Evolutionary conservation across 1,140 invertebrate genomes (phyloP), one percentile per base, ranked within the genome.

Genomic region (Dryas iulia): DNA sequence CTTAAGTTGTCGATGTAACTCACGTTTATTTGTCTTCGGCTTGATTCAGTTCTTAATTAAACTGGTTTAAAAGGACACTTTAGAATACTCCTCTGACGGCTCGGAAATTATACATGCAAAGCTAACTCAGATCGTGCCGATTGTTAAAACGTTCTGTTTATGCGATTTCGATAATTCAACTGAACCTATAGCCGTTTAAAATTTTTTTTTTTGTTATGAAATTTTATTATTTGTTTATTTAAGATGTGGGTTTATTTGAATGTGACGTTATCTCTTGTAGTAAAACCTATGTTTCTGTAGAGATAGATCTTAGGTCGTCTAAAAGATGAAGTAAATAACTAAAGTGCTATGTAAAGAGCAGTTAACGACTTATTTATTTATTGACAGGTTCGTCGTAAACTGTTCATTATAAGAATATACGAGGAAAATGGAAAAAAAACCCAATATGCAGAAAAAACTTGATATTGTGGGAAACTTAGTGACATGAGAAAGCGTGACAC

Each of bases 101-200:
- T 25, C 59, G 35, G 23, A 39, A 47, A 60, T 60, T 60, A 39
- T 60, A 60, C 59, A 60, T 60, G 31, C 59, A 47, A 60, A 60
- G 39, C 59, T 8, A 47, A 26, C 24, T 60, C 59, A 24, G 24
- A 25, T 23, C 57, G 57, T 31, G 57, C 5, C 58, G 58, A 59
- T 59, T 59, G 58, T 60, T 60, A 25, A 11, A 47, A 47, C 5
- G 26, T 12, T 59, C 28, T 47, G 59, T 60, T 60, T 60, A 47
- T 47, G 33, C n/a, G 59, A 60, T 39, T 60, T 60, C 33, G 59
- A 47, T 47, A 47, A 47, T 47, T 14, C 39, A 47, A 47, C 39
- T 47, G 39, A 14, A 18, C 39, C 1, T 1, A 18, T 18, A 21
- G 6, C 21, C 39, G 39, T 47, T 47, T 47, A 1, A 47, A 47